Base-by-base conservation (phyloP, 2,888 invertebrate species). In the Dorcus hopei region DNA sequence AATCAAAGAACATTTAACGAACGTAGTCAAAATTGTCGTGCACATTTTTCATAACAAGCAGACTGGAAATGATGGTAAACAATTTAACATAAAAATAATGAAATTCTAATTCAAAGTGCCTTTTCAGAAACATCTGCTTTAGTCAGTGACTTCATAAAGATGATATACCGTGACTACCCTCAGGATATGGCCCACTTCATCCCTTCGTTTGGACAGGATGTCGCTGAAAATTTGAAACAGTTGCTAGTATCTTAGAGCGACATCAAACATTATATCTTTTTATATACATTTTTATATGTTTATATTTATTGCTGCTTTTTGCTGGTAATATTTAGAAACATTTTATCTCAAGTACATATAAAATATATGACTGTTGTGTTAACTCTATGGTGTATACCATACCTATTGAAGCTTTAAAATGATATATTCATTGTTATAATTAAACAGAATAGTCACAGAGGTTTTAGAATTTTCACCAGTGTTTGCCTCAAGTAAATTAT, bases 41-140 rank as follows among this genome's bases (percentile, higher is more conserved):
- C 80, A 82, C 54, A 80, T 86, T 38, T 75, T 85, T 43, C 81
- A 83, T 66, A 83, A 86, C 59, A 81, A 85, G 14, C 81, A 84
- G 71, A 80, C 80, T 51, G 76, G 77, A 38, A 80, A 81, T 62
- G 78, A 81, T 56, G 83, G 84, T 84, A 74, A 75, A 70, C 65
- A 11, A 1, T 14, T 9, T 7, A 9, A 45, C n/a, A 9, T 14
- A 45, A 45, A 16, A 16, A 42, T 45, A 16, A 19, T 19, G 14
- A 50, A 1, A 40, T 26, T 54, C 9, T 49, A 26, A 48, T 41
- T 50, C 8, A 50, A 42, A n/a, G 50, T 42, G 41, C 49, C 51
- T 58, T 52, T 79, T 16, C 74, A 84, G 84, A 83, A 70, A 75
- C 80, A 1, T 79, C 77, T 69, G 74, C 70, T 54, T 68, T 80